Evolutionary conservation across 2,888 invertebrate species (phyloP), one percentile per base, ranked within the genome.

Genomic region (Lumbricus terrestris): DNA sequence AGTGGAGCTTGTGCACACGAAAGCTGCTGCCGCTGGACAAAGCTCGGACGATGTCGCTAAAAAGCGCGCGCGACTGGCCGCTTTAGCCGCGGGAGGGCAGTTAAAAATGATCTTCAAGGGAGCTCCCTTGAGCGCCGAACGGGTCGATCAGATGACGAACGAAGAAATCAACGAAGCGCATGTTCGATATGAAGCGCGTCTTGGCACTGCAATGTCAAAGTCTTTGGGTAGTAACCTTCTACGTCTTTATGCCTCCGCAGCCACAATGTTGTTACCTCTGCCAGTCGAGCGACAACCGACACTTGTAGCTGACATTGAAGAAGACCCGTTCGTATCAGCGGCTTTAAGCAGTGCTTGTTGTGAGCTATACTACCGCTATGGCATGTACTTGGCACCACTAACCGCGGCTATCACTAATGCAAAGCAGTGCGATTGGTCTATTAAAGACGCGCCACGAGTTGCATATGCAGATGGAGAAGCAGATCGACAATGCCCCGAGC

Each of bases 141-240:
- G 69, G 69, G 38, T 89, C 69, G 89, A 89, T 29, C 33, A 47
- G 89, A 89, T 89, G 69, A 38, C 34, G 18, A 34, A 42, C 54
- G 69, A 89, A 20, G 89, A 89, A 82, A 82, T 89, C 4, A 35
- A 89, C 13, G 69, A 89, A 82, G 54, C 69, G n/a, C 69, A 89
- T 34, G 69, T 82, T 34, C 90, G 90, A n/a, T 90, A 90, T 33
- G 90, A 90, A 40, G 90, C 90, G 38, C 37, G 83, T 35, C 90
- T 90, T n/a, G 90, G 90, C 16, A 85, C 83, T 4, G 40, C 90
- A 33, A 90, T 90, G 90, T 54, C 33, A 20, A 47, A 89, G 69
- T 54, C 89, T 69, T 35, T 89, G 20, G 89, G 89, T 20, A 47
- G 69, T 34, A 82, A 34, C 23, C 54, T 38, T 33, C 47, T 89